A percentile compares a stretch with the other conserved stretches of the same genome.
Conservation (phyloP, 2,888 invertebrate species). For the Rhingia campestris region DNA sequence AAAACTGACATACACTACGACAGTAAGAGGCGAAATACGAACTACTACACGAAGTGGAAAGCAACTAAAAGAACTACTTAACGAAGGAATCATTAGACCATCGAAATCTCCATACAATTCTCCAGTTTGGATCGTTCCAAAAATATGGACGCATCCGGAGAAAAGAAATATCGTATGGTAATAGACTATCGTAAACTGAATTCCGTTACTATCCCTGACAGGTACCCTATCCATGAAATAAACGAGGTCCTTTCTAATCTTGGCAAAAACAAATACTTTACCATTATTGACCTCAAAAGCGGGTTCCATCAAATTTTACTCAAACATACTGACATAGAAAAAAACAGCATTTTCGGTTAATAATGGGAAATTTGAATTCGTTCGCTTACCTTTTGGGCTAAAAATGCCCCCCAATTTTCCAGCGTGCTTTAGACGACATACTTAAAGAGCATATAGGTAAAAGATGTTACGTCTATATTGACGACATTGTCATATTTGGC, state of each 20-base stretch:
- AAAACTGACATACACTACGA: constrained; percentile 52
- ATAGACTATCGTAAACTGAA: constrained; percentile 39
- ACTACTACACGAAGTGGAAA: constrained; percentile 57
- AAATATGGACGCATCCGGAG: constrained; percentile 23
- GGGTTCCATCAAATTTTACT: constrained; percentile 46
- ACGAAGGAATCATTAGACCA: constrained; percentile 54
- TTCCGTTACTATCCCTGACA: constrained; percentile 26
- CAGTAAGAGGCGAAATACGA: constrained; percentile 50
- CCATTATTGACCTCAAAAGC: constrained; percentile 33
- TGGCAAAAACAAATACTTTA: constrained; percentile 16
- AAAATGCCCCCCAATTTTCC: constrained; percentile 45
- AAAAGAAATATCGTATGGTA: constrained; percentile 28
- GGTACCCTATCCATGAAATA: constrained; percentile 52
- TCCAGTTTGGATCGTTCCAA: constrained; percentile 55
- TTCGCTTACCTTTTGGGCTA: constrained; percentile 41
- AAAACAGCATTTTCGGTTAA: constrained; percentile 34
- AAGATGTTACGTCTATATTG: constrained; percentile 42
- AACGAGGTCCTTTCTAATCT: constrained; percentile 5
- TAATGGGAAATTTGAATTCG: constrained; percentile 44
- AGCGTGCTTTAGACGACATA: constrained; percentile 42
- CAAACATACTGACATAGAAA: constrained; percentile 24
- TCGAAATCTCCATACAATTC: constrained; percentile 54
- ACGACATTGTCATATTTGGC: constrained; percentile 55
- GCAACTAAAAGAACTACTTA: constrained; percentile 33
- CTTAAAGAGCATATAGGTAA: constrained; percentile 31